A percentile compares a stretch with the other conserved stretches of the same genome.
These are phyloP conservation scores for Ceyx cyanopectus DNA, from an alignment of 2,113 vertebrate genomes.

Conservation along the genomic window DNA sequence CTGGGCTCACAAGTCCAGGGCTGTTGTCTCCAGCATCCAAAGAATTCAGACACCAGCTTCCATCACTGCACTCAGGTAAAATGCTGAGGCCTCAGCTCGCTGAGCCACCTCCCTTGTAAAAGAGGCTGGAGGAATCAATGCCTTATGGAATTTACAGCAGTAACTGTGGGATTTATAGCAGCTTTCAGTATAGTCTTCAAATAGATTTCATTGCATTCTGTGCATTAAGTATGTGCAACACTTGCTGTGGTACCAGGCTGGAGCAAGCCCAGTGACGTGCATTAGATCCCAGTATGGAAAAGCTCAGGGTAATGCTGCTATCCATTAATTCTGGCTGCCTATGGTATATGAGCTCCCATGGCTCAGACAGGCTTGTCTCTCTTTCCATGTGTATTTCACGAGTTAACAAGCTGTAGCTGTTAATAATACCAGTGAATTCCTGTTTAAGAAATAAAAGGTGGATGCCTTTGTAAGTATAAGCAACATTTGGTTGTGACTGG, in stretches of 20 bases:
- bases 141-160: not conserved
- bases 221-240: not conserved
- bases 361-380: not conserved
- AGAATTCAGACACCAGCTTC: not conserved
- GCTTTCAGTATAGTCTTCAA: constrained; percentile 13
- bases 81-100: not conserved
- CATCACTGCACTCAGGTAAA: not conserved
- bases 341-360: not conserved
- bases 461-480: not conserved
- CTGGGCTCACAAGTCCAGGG: not conserved
- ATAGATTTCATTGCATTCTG: not conserved
- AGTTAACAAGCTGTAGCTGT: not conserved
- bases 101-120: not conserved
- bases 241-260: not conserved
- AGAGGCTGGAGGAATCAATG: not conserved
- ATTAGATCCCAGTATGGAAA: not conserved
- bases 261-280: not conserved
- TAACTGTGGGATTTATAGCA: not conserved
- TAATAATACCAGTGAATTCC: not conserved
- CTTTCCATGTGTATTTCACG: not conserved
- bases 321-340: not conserved
- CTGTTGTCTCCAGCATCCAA: not conserved
- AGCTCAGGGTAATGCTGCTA: not conserved
- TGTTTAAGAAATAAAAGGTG: not conserved
- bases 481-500: not conserved